Percentiles rank a stretch among this genome's conserved stretches.
Evolutionary conservation across 2,113 vertebrate species (phyloP).

Genomic region (Hyaena hyaena): DNA sequence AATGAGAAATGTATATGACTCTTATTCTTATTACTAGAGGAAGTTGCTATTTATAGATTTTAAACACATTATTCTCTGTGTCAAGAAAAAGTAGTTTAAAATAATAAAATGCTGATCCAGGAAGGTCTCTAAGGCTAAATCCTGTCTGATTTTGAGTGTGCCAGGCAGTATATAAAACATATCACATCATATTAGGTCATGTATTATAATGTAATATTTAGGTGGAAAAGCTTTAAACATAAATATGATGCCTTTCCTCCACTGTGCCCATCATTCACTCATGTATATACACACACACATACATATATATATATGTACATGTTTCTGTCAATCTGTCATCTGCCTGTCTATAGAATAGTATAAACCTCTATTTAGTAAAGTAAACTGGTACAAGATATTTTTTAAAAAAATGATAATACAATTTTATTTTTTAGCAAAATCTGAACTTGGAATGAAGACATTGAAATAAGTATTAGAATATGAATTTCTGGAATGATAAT

Average conservation of each 20-base stretch:
- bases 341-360: background rate
- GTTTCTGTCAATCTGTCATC: background rate
- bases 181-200: background rate
- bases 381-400: background rate
- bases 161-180: background rate
- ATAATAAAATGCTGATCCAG: background rate
- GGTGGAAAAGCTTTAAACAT: background rate
- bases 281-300: too few species aligned
- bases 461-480: background rate
- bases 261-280: background rate
- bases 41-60: background rate
- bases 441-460: background rate
- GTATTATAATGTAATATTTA: background rate
- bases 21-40: background rate
- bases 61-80: background rate
- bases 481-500: conserved; percentile 40
- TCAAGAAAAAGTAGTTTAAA: background rate
- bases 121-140: background rate
- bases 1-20: background rate
- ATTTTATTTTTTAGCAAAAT: conserved; percentile 22
- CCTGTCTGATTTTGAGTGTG: background rate
- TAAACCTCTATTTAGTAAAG: background rate
- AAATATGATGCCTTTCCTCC: background rate
- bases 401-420: background rate
- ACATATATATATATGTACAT: background rate